Conservation (phyloP, 2,888 invertebrate genomes). For the Yponomeuta cagnagella region DNA sequence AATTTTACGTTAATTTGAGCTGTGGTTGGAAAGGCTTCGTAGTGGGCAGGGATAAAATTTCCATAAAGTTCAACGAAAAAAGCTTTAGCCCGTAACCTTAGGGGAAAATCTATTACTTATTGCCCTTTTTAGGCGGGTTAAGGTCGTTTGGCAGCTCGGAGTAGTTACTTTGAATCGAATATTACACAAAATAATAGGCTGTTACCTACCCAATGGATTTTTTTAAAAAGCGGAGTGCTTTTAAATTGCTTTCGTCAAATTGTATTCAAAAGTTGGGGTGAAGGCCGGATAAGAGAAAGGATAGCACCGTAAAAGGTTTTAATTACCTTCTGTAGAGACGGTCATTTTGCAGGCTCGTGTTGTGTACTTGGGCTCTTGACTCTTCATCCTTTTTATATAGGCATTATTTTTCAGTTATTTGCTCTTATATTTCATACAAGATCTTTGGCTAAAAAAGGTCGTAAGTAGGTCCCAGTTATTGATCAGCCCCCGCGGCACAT, state of each 20-base stretch:
- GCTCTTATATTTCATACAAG: no score
- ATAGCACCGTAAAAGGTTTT: constrained; percentile 39
- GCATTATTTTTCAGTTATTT: not conserved
- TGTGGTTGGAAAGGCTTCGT: not conserved
- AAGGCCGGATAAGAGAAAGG: constrained; percentile 30
- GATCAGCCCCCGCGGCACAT: no score
- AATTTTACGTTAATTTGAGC: not conserved
- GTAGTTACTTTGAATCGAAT: no score
- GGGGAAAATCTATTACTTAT: not conserved
- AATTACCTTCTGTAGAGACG: constrained; percentile 38
- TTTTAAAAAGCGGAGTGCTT: no score
- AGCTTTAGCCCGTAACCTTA: not conserved
- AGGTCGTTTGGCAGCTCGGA: not conserved
- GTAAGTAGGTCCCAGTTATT: no score
- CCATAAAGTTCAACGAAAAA: not conserved
- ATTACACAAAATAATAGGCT: no score
- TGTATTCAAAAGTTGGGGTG: not conserved
- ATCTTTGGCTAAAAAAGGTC: no score
- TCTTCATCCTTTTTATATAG: not conserved
- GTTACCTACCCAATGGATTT: no score
- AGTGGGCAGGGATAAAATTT: not conserved
- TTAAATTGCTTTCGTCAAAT: no score
- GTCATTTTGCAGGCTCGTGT: constrained; percentile 35
- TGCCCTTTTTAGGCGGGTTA: not conserved
- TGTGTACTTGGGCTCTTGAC: not conserved